phyloP scores from a whole-genome alignment of 1,140 invertebrate species.

The Hyphantria cunea region DNA sequence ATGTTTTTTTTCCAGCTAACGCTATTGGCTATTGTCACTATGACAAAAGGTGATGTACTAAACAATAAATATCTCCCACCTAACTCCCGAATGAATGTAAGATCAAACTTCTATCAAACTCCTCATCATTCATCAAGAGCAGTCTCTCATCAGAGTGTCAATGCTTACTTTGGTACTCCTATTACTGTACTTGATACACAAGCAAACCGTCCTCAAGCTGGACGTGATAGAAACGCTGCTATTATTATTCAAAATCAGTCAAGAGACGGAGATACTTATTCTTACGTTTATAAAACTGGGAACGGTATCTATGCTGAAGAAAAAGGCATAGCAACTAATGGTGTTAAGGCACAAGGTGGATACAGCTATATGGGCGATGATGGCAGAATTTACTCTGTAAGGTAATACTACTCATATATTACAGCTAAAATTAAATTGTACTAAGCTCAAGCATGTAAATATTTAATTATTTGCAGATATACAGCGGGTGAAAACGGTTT shows the following conservation, averaged over 20 bases:
- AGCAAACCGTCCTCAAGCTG: slow-evolving; percentile 56
- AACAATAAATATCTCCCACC: slow-evolving; percentile 85
- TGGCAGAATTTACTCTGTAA: slow-evolving; percentile 79
- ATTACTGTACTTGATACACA: slow-evolving; percentile 9
- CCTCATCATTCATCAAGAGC: slow-evolving; percentile 31
- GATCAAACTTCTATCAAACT: slow-evolving; percentile 63
- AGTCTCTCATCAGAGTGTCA: slow-evolving; percentile 8
- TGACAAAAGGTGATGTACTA: slow-evolving; percentile 64
- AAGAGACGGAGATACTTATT: slow-evolving; percentile 63
- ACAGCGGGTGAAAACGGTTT: slow-evolving; percentile 92
- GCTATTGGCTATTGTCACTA: slow-evolving; percentile 48
- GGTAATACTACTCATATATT: too few relatives aligned
- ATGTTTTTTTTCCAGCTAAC: slow-evolving; percentile 55
- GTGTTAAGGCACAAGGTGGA: slow-evolving; percentile 63
- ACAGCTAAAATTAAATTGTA: too few relatives aligned
- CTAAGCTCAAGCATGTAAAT: too few relatives aligned
- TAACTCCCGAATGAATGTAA: slow-evolving; percentile 77
- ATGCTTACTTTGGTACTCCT: background rate
- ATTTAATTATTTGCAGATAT: slow-evolving; percentile 79
- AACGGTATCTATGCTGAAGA: slow-evolving; percentile 71
- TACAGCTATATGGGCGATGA: slow-evolving; percentile 83
- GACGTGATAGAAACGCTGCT: slow-evolving; percentile 40
- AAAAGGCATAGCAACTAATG: slow-evolving; percentile 64
- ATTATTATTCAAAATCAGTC: slow-evolving; percentile 49
- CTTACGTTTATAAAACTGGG: slow-evolving; percentile 68